phyloP scores from a whole-genome alignment of 2,888 invertebrate species.

The Elegia similella region DNA sequence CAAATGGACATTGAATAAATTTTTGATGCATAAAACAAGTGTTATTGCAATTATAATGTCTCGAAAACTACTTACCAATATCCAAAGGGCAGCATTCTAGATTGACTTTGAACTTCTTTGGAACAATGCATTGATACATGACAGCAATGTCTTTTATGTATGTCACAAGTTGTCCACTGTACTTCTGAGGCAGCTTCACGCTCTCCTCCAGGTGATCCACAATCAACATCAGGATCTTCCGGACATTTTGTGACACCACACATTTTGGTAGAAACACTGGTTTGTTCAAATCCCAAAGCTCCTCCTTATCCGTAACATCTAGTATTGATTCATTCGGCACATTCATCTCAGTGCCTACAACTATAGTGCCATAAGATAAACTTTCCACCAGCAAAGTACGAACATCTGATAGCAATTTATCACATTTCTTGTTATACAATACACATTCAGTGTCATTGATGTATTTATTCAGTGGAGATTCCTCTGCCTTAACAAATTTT shows the following conservation, averaged over 20 bases:
- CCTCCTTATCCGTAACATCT: slow-evolving; percentile 47
- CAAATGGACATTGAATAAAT: too few species aligned
- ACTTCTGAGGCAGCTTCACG: slow-evolving; percentile 59
- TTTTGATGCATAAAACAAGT: too few species aligned
- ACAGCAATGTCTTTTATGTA: slow-evolving; percentile 69
- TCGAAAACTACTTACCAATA: slow-evolving; percentile 63
- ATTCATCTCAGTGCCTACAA: slow-evolving; percentile 46
- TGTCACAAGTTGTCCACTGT: slow-evolving; percentile 55
- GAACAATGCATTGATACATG: slow-evolving; percentile 69
- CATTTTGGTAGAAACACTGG: slow-evolving; percentile 70
- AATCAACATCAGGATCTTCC: slow-evolving; percentile 59
- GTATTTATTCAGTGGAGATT: slow-evolving; percentile 68
- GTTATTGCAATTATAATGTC: too few species aligned
- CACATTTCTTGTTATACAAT: slow-evolving; percentile 71
- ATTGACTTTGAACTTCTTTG: slow-evolving; percentile 66
- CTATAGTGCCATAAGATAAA: slow-evolving; percentile 55
- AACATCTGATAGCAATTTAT: slow-evolving; percentile 63
- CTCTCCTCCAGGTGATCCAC: slow-evolving; percentile 68
- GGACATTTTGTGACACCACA: slow-evolving; percentile 66
- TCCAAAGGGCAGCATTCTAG: slow-evolving; percentile 68
- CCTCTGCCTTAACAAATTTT: slow-evolving; percentile 61
- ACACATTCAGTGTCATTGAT: slow-evolving; percentile 69
- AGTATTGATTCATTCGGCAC: slow-evolving; percentile 49
- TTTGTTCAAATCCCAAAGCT: slow-evolving; percentile 53
- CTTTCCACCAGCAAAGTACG: slow-evolving; percentile 58